Evolutionary conservation across 2,113 vertebrate species (phyloP).

Genomic region (Tragulus kanchil): DNA sequence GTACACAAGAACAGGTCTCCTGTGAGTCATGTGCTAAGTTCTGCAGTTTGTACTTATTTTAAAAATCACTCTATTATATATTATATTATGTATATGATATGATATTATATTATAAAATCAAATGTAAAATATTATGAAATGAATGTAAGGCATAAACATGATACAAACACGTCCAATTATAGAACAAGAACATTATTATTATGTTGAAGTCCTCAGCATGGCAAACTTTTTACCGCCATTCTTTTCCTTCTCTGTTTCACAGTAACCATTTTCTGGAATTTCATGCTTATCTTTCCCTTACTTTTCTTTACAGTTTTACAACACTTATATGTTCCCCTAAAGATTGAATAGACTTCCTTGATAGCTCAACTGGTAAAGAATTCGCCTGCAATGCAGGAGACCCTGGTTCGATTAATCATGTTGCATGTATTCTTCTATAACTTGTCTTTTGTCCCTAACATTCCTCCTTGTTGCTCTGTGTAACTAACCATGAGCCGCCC

Average conservation of each 20-base stretch:
- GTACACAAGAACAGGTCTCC: background rate
- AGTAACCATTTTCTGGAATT: background rate
- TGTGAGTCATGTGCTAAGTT: background rate
- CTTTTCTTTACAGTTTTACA: background rate
- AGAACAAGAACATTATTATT: background rate
- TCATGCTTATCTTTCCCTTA: background rate
- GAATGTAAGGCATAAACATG: background rate
- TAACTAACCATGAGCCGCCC: background rate
- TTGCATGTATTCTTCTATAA: background rate
- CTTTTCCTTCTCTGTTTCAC: background rate
- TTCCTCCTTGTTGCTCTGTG: background rate
- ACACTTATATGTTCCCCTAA: background rate
- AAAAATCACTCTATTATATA: background rate
- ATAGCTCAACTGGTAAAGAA: no score
- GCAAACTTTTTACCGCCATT: background rate
- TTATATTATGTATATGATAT: background rate
- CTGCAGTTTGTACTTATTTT: background rate
- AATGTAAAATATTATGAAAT: background rate
- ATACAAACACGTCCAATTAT: background rate
- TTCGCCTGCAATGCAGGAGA: no score
- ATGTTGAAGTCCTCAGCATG: background rate
- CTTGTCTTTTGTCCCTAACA: background rate
- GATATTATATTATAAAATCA: background rate
- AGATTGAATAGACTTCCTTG: no score
- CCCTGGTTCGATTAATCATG: no score